phyloP scores from a whole-genome alignment of 2,797 vertebrate species.

The Gymnocypris eckloni region DNA sequence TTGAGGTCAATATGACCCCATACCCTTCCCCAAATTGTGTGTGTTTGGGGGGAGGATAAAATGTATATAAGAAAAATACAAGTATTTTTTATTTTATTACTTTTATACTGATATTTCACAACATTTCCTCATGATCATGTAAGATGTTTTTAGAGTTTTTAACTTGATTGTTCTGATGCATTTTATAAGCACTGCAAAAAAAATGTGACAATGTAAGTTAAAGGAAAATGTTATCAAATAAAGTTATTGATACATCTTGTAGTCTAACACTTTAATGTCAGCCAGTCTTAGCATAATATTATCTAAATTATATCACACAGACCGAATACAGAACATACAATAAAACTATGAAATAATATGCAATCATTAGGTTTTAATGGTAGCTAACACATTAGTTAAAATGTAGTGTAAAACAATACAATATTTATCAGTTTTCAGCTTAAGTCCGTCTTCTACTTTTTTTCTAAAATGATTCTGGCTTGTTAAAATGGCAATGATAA shows the following conservation, averaged over 20 bases:
- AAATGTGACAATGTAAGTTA: not conserved
- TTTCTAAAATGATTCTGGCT: not conserved
- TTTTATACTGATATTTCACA: not conserved
- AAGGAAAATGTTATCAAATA: not conserved
- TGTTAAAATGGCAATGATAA: not conserved
- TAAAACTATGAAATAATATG: not conserved
- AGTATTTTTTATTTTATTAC: not conserved
- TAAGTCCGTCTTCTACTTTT: not conserved
- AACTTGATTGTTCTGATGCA: not conserved
- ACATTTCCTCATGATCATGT: not conserved
- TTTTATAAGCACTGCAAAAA: not conserved
- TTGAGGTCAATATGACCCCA: not conserved
- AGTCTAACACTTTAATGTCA: not conserved
- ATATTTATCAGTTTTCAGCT: not conserved
- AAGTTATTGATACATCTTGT: not conserved
- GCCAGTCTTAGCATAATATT: not conserved
- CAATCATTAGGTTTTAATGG: not conserved
- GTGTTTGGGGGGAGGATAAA: too few species aligned
- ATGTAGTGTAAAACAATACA: not conserved
- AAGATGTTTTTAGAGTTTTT: not conserved
- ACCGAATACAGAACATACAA: not conserved
- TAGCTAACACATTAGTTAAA: not conserved
- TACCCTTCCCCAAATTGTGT: not conserved
- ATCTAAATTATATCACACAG: not conserved
- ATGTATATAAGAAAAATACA: not conserved